phyloP scores from a whole-genome alignment of 2,888 invertebrate species.

The Campaea margaritaria region DNA sequence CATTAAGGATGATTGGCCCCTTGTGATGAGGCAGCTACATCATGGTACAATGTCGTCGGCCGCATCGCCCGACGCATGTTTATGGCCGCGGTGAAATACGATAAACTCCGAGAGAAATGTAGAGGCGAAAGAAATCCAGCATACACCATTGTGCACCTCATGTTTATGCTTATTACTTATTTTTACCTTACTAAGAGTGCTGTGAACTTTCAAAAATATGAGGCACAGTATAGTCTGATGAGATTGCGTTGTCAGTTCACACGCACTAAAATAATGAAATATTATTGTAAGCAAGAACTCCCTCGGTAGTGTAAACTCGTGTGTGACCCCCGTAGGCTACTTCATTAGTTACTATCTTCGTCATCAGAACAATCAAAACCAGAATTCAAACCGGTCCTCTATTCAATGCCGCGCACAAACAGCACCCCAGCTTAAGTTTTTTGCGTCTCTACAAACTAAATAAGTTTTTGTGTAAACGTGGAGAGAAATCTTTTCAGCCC shows the following conservation, averaged over 20 bases:
- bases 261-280: conserved; percentile 36
- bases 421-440: conserved; percentile 39
- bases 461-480: conserved; percentile 5
- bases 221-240: conserved; percentile 32
- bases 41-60: conserved; percentile 82
- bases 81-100: conserved; percentile 79
- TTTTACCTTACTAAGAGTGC: conserved; percentile 74
- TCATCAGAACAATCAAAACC: conserved; percentile 65
- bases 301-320: conserved; percentile 25
- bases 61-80: conserved; percentile 74
- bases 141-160: conserved; percentile 75
- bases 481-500: conserved; percentile 12
- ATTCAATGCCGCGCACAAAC: conserved; percentile 55
- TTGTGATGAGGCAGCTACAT: conserved; percentile 84
- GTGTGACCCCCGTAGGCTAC: conserved; percentile 51
- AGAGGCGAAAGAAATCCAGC: conserved; percentile 80
- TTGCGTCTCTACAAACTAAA: conserved; percentile 28
- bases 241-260: conserved; percentile 47
- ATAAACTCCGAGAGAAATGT: conserved; percentile 78
- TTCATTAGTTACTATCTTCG: conserved; percentile 59
- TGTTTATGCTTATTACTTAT: conserved; percentile 83
- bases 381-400: conserved; percentile 65
- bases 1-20: conserved; percentile 85
- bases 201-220: conserved; percentile 54
- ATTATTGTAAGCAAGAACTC: conserved; percentile 41